Conservation (phyloP, 64 coral and sea anemone species). For the Actinia equina region DNA sequence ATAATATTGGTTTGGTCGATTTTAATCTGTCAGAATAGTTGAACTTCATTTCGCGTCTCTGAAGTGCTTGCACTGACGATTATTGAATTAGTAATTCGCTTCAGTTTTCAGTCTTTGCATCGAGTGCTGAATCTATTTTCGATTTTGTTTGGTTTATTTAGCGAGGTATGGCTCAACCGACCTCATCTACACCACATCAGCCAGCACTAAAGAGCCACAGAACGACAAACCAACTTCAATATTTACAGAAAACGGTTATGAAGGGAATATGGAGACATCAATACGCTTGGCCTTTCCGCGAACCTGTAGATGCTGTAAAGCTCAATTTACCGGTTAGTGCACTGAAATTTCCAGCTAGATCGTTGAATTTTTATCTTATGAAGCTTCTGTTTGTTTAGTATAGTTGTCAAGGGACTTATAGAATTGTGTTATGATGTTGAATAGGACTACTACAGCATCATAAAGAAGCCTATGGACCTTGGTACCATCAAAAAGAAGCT, state of each 20-base stretch:
- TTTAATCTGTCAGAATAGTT: constrained; percentile 55
- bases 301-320: constrained; percentile 95
- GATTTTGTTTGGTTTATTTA: constrained; percentile 37
- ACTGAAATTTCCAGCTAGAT: background rate
- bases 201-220: constrained; percentile 59
- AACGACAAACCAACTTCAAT: constrained; percentile 99
- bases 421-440: constrained; percentile 54
- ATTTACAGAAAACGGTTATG: constrained; percentile 89
- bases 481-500: constrained; percentile 88
- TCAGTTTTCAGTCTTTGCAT: constrained; percentile 3
- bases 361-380: background rate
- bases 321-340: constrained; percentile 98
- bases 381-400: background rate
- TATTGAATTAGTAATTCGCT: constrained; percentile 53
- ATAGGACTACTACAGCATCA: constrained; percentile 97
- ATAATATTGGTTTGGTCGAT: constrained; percentile 57
- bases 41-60: constrained; percentile 32
- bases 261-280: constrained; percentile 97
- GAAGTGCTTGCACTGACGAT: constrained; percentile 35
- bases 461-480: constrained; percentile 94
- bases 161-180: constrained; percentile 92
- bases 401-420: constrained; percentile 28
- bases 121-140: constrained; percentile 10
- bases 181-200: constrained; percentile 44
- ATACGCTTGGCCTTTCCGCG: constrained; percentile 93